These are phyloP conservation scores for Drosophila colorata DNA, from an alignment of 2,888 invertebrate genomes.

Conservation along the genomic window DNA sequence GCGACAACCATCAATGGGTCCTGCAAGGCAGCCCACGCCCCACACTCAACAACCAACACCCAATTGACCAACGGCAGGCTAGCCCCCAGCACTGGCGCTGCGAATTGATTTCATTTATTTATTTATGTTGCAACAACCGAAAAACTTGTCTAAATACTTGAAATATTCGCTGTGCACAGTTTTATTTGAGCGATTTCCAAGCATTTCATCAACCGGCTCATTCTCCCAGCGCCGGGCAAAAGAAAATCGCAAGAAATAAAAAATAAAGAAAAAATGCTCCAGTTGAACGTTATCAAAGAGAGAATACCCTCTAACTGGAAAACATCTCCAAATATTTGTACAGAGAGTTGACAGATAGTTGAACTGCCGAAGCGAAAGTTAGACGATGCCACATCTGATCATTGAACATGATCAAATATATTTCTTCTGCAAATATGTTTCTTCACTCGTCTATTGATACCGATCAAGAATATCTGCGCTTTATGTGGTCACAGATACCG, in stretches of 20 bases:
- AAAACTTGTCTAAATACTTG: conserved; percentile 61
- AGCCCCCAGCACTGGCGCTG: conserved; percentile 17
- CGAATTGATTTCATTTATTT: conserved; percentile 66
- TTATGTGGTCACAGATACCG: too few species aligned
- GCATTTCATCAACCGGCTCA: conserved; percentile 37
- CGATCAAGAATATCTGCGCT: neutral
- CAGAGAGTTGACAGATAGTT: too few species aligned
- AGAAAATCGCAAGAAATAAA: neutral
- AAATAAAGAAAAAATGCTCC: conserved; percentile 2
- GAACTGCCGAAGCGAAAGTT: too few species aligned
- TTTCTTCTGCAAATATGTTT: too few species aligned
- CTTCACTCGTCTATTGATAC: too few species aligned
- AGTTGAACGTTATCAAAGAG: neutral
- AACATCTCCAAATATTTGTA: neutral
- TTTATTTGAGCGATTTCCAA: conserved; percentile 44
- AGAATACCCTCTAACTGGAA: neutral
- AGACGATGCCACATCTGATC: too few species aligned
- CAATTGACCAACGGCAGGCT: neutral
- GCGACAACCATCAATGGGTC: conserved; percentile 31
- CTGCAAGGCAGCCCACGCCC: too few species aligned
- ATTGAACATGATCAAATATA: too few species aligned
- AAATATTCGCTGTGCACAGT: conserved; percentile 52
- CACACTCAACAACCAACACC: too few species aligned
- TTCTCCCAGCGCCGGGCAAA: too few species aligned
- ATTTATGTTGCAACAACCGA: conserved; percentile 64